Base-by-base conservation (phyloP, 2,113 vertebrate species). In the Tonatia bakeri region DNA sequence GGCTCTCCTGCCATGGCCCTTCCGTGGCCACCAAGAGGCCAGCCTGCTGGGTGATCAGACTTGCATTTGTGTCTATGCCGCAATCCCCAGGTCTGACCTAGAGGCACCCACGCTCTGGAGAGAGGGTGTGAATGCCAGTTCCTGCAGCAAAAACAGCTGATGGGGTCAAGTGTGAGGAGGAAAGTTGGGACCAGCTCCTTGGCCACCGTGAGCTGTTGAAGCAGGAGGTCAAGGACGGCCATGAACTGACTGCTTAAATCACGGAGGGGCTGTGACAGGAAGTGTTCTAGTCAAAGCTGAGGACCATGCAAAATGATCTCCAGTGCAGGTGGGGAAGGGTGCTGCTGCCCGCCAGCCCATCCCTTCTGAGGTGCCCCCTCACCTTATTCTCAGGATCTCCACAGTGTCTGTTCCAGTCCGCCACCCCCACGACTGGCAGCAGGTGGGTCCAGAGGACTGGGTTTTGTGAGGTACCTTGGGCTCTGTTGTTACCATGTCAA, bases 361-460 rank as follows among this genome's bases (percentile, higher is more conserved):
- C 54, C 38, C 5, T 1, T 45, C 20, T 12, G 56, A 79, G 40
- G 17, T 28, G 11, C 59, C 59, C 40, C 19, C 0, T 1, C 1
- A 2, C 15, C 45, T 52, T 28, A 15, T 36, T 15, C 47, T 26
- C 45, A 19, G 47, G 76, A 12, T 9, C 28, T 38, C 19, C 28
- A 17, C 16, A 76, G 45, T 31, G 28, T 31, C 17, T 52, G 36
- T 3, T 3, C 31, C 36, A 38, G 56, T 4, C 40, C 22, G 1
- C 43, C 3, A 31, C 14, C 15, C 36, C 28, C 45, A 45, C 26
- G 16, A 3, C 1, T 10, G 9, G 8, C 4, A 19, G 7, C 0
- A 0, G 20, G 33, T 1, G 9, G 16, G 31, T 72, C 52, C 56
- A 65, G 10, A 31, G n/a, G 54, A 16, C 47, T 15, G 64, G 36